Evolutionary conservation across 2,888 invertebrate species (phyloP).

Genomic region (Dichetophora obliterata): DNA sequence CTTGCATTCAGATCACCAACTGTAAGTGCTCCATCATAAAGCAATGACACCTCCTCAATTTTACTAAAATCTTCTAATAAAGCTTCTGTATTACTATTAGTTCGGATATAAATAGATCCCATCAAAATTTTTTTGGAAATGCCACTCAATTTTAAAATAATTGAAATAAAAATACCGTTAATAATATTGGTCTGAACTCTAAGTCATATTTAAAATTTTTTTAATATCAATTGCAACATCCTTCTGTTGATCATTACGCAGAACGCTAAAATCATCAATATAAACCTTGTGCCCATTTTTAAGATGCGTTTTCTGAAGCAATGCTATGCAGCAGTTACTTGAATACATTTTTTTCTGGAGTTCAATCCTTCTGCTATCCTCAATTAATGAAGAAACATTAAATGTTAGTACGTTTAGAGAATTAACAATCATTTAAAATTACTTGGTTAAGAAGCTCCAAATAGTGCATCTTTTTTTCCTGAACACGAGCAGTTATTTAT

Average conservation of each 20-base stretch:
- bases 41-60: background rate
- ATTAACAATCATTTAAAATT: background rate
- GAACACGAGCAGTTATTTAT: background rate
- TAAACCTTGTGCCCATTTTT: background rate
- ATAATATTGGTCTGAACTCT: background rate
- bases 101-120: background rate
- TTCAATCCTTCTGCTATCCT: constrained; percentile 16
- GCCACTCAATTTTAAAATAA: background rate
- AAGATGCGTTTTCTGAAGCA: too few species aligned
- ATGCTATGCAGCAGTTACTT: background rate
- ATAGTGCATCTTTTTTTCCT: background rate
- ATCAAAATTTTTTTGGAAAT: background rate
- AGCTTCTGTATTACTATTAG: background rate
- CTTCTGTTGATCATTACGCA: background rate
- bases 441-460: background rate
- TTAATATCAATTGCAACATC: background rate
- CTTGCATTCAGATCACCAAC: background rate
- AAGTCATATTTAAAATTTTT: background rate
- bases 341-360: background rate
- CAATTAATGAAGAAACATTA: constrained; percentile 12
- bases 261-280: background rate
- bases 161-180: background rate
- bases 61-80: background rate
- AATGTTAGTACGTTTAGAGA: background rate
- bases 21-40: background rate